Base-by-base conservation (phyloP, 2,888 invertebrate species). In the Patella pellucida region DNA sequence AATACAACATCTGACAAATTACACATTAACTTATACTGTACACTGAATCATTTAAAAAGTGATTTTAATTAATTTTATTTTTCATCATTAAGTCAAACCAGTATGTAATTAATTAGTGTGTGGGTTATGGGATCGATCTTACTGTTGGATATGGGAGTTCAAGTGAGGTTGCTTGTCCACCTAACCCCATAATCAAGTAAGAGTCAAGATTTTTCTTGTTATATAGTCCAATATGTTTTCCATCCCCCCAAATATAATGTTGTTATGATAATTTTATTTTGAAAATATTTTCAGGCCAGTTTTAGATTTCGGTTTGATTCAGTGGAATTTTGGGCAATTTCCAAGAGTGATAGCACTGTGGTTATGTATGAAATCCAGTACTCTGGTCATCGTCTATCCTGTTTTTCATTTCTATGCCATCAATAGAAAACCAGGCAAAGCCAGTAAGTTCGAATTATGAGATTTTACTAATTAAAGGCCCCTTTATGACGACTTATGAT, bases 301-400 rank as follows among this genome's bases (percentile, higher is more conserved):
- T 52, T 86, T 94, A 62, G 94, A 94, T 51, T 91, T 95, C 77
- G 91, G 92, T 52, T 92, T 94, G 12, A 93, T 95, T 72, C 88
- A 89, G 56, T 90, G 88, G 79, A 93, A 93, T 1, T 94, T 95
- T 82, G 93, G 92, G 16, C 93, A 93, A 78, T 91, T 95, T 52
- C 92, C 94, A 71, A 90, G 91, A 73, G 94, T 93, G 1, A 85
- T 94, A 71, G 85, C 90, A 2, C 88, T 93, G 70, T 95, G 95
- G 92, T 93, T 85, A 68, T 85, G 85, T 71, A 92, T 92, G 92
- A 86, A 89, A 78, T 74, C 88, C n/a, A 85, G 87, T 69, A 90
- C 92, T 4, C 81, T 91, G 19, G 79, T 92, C 52, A 72, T 92
- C 27, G 88, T 92, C 69, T 93, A 92, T 82, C 91, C 92, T 9